Conservation (phyloP, 37 sponge, comb jelly and placozoan species). For the Ephydatia muelleri region DNA sequence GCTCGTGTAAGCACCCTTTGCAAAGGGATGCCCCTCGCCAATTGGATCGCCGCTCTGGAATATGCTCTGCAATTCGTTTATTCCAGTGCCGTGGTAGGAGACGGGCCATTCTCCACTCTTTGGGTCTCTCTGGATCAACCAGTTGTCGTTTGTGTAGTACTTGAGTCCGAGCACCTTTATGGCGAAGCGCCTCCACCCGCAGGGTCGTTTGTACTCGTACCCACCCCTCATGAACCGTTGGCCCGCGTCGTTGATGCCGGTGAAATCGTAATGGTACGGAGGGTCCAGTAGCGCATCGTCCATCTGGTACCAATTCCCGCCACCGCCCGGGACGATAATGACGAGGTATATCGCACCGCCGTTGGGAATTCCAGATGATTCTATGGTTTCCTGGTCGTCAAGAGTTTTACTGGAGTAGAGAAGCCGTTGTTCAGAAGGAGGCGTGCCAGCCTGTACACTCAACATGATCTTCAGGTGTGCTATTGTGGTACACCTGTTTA, state of each 20-base stretch:
- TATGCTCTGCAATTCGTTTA: neutral
- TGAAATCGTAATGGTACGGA: conserved; percentile 43
- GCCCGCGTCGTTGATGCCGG: conserved; percentile 21
- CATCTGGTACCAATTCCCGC: conserved; percentile 16
- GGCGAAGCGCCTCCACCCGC: conserved; percentile 48
- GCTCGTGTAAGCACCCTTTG: conserved; percentile 25
- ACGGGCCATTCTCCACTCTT: conserved; percentile 41
- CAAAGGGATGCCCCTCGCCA: conserved; percentile 17
- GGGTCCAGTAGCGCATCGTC: conserved; percentile 8
- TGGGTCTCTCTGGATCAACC: conserved; percentile 9
- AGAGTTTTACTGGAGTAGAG: conserved; percentile 18
- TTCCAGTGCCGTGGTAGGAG: conserved; percentile 36
- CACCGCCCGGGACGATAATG: conserved; percentile 14
- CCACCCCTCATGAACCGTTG: conserved; percentile 39
- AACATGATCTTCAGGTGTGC: conserved; percentile 21
- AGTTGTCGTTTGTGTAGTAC: conserved; percentile 27
- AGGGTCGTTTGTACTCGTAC: conserved; percentile 42
- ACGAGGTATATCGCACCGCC: conserved; percentile 16
- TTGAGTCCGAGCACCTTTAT: conserved; percentile 21
- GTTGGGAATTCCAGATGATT: neutral
- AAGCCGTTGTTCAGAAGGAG: conserved; percentile 29
- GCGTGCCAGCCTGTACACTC: conserved; percentile 3
- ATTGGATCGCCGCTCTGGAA: neutral
- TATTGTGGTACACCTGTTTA: conserved; percentile 17
- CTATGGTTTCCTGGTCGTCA: conserved; percentile 25